phyloP scores from a whole-genome alignment of 1,140 invertebrate species.

The Polyergus mexicanus region DNA sequence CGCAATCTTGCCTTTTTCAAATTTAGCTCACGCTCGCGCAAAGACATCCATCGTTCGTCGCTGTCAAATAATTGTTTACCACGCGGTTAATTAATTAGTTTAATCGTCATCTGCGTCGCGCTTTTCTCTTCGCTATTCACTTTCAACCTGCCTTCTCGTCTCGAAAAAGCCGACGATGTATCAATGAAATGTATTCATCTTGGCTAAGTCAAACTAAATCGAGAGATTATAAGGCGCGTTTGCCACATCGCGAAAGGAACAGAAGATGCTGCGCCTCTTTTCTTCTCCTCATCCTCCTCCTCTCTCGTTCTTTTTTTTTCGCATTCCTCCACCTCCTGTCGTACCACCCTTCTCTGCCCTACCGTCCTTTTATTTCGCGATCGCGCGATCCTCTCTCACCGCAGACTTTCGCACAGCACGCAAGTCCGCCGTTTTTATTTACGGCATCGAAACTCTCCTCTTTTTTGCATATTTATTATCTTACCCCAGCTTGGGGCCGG shows the following conservation, averaged over 20 bases:
- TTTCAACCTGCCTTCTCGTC: conserved; percentile 24
- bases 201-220: conserved; percentile 77
- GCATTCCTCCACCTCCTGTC: conserved; percentile 36
- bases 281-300: conserved; percentile 35
- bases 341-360: not conserved
- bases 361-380: conserved; percentile 66
- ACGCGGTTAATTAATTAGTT: conserved; percentile 48
- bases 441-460: conserved; percentile 71
- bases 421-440: conserved; percentile 74
- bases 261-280: not conserved
- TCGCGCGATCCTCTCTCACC: conserved; percentile 48
- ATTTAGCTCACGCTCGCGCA: conserved; percentile 57
- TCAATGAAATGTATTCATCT: conserved; percentile 7
- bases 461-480: conserved; percentile 78
- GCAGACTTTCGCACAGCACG: conserved; percentile 61
- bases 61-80: conserved; percentile 41
- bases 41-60: conserved; percentile 63
- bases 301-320: conserved; percentile 10
- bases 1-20: conserved; percentile 38
- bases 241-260: conserved; percentile 8
- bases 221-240: conserved; percentile 76
- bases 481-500: conserved; percentile 52
- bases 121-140: not conserved
- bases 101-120: not conserved
- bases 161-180: conserved; percentile 52